Conservation (phyloP, 2,888 invertebrate species). For the Schizaphis graminum region DNA sequence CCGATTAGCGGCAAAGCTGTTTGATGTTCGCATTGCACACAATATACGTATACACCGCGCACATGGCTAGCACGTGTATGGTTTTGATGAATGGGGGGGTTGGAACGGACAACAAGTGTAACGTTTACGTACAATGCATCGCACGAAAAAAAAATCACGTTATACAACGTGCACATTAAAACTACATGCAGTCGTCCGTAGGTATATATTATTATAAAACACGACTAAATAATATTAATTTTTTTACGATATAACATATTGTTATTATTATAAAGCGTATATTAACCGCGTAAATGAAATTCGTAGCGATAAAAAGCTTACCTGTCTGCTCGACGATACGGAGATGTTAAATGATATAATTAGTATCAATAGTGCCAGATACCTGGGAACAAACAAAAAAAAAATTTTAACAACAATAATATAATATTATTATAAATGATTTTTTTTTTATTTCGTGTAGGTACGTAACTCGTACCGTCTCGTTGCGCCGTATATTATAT, state of each 20-base stretch:
- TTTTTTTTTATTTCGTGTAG: background rate
- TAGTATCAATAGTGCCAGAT: conserved; percentile 53
- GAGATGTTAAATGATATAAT: conserved; percentile 37
- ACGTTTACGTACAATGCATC: background rate
- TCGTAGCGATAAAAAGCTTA: conserved; percentile 24
- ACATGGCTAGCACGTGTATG: conserved; percentile 63
- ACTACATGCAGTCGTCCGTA: background rate
- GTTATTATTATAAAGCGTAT: too few relatives aligned
- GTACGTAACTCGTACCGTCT: background rate
- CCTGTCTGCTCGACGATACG: conserved; percentile 3
- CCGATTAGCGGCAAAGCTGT: conserved; percentile 57
- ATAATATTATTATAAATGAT: background rate
- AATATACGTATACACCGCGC: conserved; percentile 9
- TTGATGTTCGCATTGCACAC: conserved; percentile 60
- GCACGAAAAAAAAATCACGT: background rate
- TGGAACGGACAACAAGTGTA: conserved; percentile 56
- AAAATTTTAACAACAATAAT: background rate
- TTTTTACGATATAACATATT: background rate
- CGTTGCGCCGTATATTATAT: background rate
- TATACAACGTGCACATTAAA: background rate
- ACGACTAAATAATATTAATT: background rate
- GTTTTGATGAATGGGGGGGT: conserved; percentile 49
- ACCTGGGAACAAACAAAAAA: conserved; percentile 38
- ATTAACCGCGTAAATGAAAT: background rate
- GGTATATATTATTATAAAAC: background rate